Percentiles rank a stretch among this genome's conserved stretches.
Conservation (phyloP, 2,888 invertebrate species). For the Himalopsyche tibetana region DNA sequence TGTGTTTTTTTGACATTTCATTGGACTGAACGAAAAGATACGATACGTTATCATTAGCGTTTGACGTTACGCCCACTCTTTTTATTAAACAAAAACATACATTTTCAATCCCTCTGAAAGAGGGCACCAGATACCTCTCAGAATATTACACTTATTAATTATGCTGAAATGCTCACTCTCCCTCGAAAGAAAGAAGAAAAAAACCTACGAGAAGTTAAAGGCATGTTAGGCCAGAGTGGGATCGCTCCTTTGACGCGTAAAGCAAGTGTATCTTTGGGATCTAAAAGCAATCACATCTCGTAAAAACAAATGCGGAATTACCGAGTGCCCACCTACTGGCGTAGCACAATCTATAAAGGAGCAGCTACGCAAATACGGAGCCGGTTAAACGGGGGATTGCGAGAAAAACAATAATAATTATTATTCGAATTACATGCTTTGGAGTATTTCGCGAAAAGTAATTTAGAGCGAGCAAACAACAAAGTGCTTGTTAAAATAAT, state of each 20-base stretch:
- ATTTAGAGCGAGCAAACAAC: neutral
- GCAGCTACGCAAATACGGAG: neutral
- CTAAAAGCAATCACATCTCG: conserved; percentile 34
- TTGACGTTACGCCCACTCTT: neutral
- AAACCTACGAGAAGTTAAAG: neutral
- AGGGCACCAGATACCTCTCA: neutral
- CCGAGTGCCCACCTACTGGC: conserved; percentile 7
- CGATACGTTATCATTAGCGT: neutral
- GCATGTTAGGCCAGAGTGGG: conserved; percentile 19
- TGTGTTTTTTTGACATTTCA: too few relatives aligned
- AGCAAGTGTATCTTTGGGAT: conserved; percentile 26
- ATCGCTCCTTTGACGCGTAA: conserved; percentile 18
- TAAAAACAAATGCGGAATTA: conserved; percentile 30
- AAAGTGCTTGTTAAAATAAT: conserved; percentile 15
- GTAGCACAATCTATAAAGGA: conserved; percentile 2
- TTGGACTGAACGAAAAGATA: neutral
- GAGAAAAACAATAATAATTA: conserved; percentile 6
- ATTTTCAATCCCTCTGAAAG: neutral
- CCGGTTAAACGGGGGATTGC: neutral
- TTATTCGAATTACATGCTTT: conserved; percentile 15
- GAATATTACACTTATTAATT: conserved; percentile 31
- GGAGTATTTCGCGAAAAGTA: too few relatives aligned
- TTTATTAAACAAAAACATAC: conserved; percentile 3
- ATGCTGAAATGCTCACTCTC: neutral
- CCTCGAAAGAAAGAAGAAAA: conserved; percentile 31